These are phyloP conservation scores for Coptodon bakossiorum DNA, from an alignment of 2,113 vertebrate genomes.

Conservation along the genomic window DNA sequence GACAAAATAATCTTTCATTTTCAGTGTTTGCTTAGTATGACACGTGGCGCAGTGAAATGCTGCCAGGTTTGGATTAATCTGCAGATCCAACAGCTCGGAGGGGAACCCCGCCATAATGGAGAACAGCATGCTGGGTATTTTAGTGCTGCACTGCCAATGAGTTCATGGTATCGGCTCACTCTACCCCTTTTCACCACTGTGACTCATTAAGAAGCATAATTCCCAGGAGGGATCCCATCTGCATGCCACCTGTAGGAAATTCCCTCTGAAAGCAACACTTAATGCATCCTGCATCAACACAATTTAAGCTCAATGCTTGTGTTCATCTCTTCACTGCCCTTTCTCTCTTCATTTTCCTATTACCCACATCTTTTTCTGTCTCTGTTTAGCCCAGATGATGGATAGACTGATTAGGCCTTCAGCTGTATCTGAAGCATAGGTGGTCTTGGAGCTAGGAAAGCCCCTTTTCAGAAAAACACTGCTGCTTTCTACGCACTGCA, in stretches of 20 bases:
- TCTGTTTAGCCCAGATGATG: slow-evolving; percentile 4
- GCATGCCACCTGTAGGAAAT: slow-evolving; percentile 52
- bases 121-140: slow-evolving; percentile 38
- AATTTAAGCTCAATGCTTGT: not conserved
- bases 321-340: not conserved
- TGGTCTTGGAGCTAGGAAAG: not conserved
- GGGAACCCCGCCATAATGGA: slow-evolving; percentile 15
- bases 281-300: not conserved
- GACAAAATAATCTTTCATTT: slow-evolving; percentile 1
- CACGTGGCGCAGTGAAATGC: not conserved
- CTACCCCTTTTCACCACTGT: not conserved
- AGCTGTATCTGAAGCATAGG: slow-evolving; percentile 12
- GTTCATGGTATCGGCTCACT: slow-evolving; percentile 35
- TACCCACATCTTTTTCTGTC: not conserved
- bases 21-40: slow-evolving; percentile 7
- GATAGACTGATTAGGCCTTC: slow-evolving; percentile 10
- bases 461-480: not conserved
- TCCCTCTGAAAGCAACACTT: slow-evolving; percentile 4
- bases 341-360: not conserved
- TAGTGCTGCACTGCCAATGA: slow-evolving; percentile 11
- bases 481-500: not conserved
- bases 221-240: slow-evolving; percentile 49
- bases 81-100: not conserved
- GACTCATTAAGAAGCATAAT: slow-evolving; percentile 47
- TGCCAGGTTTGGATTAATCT: slow-evolving; percentile 42